Percentiles rank a stretch among this genome's conserved stretches.
phyloP scores from a whole-genome alignment of 2,797 vertebrate genomes.

The Sebastiscus tertius region DNA sequence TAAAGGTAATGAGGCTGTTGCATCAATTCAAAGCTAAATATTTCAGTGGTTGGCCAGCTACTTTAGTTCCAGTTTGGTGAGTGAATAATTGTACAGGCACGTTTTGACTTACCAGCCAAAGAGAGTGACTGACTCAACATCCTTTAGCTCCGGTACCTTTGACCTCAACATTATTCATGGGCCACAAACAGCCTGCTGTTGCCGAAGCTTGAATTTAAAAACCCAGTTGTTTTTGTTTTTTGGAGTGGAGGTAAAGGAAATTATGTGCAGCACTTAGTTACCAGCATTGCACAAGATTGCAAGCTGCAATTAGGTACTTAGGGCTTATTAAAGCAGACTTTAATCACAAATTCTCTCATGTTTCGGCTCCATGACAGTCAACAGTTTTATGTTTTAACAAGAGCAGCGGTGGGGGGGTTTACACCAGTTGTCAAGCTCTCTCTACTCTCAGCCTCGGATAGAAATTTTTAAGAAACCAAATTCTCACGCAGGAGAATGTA shows the following conservation, averaged over 20 bases:
- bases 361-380: conserved; percentile 34
- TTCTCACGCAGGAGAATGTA: conserved; percentile 68
- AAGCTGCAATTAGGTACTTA: conserved; percentile 26
- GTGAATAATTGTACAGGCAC: conserved; percentile 64
- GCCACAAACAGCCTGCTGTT: conserved; percentile 53
- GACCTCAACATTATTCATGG: conserved; percentile 72
- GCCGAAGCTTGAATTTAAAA: conserved; percentile 45
- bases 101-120: conserved; percentile 66
- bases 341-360: conserved; percentile 37
- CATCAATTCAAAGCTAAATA: conserved; percentile 30
- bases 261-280: conserved; percentile 27
- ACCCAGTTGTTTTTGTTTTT: conserved; percentile 51
- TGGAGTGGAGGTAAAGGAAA: conserved; percentile 38
- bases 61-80: conserved; percentile 38
- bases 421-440: conserved; percentile 15
- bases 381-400: conserved; percentile 37
- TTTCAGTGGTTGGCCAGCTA: conserved; percentile 11
- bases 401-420: background rate
- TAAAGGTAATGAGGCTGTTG: conserved; percentile 20
- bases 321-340: conserved; percentile 45
- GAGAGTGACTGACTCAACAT: conserved; percentile 67
- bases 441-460: conserved; percentile 21
- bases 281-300: conserved; percentile 1
- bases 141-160: conserved; percentile 65
- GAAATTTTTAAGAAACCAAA: conserved; percentile 39